Evolutionary conservation across 1,140 invertebrate species (phyloP).

Genomic region (Magallana gigas): DNA sequence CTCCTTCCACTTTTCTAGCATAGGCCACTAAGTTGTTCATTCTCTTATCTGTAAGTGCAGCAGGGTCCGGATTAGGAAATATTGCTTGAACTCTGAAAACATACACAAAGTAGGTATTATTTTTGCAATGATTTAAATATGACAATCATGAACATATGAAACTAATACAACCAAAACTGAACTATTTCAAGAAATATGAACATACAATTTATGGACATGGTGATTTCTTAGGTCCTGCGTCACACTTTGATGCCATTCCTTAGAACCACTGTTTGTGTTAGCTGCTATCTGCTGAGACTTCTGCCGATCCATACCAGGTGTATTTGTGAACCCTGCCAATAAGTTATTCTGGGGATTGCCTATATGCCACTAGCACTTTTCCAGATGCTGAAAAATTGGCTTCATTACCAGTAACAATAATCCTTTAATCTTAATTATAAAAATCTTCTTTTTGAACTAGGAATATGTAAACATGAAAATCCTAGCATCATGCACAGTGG

Average conservation of each 20-base stretch:
- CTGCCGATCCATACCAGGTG: slow-evolving; percentile 18
- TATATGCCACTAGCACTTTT: slow-evolving; percentile 8
- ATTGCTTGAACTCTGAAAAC: slow-evolving; percentile 94
- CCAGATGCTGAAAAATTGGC: slow-evolving; percentile 1
- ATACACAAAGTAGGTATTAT: not conserved
- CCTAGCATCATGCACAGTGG: not conserved
- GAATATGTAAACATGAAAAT: not conserved
- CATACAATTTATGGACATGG: slow-evolving; percentile 97
- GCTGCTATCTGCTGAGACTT: slow-evolving; percentile 50
- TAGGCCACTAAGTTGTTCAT: slow-evolving; percentile 99
- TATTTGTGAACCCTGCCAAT: slow-evolving; percentile 14
- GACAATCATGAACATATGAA: too few relatives aligned
- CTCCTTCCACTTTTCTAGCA: slow-evolving; percentile 98
- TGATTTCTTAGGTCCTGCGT: slow-evolving; percentile 98
- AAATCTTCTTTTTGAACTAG: not conserved
- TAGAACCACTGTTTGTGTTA: slow-evolving; percentile 77
- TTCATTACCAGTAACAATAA: not conserved
- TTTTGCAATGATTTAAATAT: too few relatives aligned
- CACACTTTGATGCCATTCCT: slow-evolving; percentile 98
- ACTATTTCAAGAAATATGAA: slow-evolving; percentile 39
- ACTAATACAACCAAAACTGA: not conserved
- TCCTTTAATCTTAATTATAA: too few relatives aligned
- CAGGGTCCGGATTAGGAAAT: slow-evolving; percentile 90
- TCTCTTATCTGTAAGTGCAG: slow-evolving; percentile 94
- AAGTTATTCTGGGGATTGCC: slow-evolving; percentile 15